A percentile compares a stretch with the other conserved stretches of the same genome.
Conservation (phyloP, 1,140 invertebrate genomes). For the Aradophagus sp. region DNA sequence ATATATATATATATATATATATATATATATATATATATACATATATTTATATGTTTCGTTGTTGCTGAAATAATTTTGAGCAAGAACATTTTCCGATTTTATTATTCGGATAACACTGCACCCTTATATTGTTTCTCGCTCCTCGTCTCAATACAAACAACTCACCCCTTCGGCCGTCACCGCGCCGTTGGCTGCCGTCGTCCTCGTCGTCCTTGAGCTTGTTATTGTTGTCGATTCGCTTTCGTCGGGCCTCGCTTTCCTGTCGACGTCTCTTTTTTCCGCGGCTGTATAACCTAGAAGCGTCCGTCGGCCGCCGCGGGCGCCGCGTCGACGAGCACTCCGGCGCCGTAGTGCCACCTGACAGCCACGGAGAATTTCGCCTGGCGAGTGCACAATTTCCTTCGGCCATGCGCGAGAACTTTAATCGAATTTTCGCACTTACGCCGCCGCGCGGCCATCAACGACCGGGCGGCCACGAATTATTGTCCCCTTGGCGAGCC, state of each 20-base stretch:
- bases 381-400: conserved; percentile 70
- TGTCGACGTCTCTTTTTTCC: conserved; percentile 7
- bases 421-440: conserved; percentile 72
- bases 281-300: conserved; percentile 62
- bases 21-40: no score
- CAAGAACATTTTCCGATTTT: no score
- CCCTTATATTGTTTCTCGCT: no score
- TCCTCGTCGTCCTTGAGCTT: no score
- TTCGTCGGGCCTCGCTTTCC: no score
- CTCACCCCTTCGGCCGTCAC: conserved; percentile 64
- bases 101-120: no score
- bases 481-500: conserved; percentile 37
- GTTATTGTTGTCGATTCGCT: no score
- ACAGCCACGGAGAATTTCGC: conserved; percentile 68
- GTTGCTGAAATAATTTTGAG: no score
- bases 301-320: conserved; percentile 33
- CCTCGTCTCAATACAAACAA: conserved; percentile 67
- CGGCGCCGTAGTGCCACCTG: conserved; percentile 70
- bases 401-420: conserved; percentile 70
- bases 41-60: no score
- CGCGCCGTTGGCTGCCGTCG: no score
- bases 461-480: conserved; percentile 40
- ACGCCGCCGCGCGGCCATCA: conserved; percentile 52
- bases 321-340: conserved; percentile 46
- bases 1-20: no score